These are phyloP conservation scores for Arctocebus calabarensis DNA, from an alignment of 2,797 vertebrate species.

Conservation along the genomic window DNA sequence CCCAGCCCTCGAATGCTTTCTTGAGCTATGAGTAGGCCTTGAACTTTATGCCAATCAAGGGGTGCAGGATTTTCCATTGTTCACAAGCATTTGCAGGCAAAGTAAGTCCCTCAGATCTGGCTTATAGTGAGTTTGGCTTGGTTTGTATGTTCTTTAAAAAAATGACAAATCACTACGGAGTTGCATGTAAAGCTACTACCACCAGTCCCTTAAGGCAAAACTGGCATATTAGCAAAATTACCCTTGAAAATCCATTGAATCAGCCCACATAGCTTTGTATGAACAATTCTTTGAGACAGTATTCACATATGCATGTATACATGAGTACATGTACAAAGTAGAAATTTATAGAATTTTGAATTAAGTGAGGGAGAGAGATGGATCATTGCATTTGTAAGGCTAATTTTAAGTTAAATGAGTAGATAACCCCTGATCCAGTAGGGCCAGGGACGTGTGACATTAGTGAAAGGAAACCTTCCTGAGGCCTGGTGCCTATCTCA, in stretches of 20 bases:
- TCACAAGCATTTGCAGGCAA: neutral
- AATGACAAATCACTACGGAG: rapidly evolving
- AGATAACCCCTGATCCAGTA: rapidly evolving
- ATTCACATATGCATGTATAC: rapidly evolving
- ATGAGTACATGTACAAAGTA: rapidly evolving
- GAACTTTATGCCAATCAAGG: neutral
- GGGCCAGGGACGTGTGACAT: neutral
- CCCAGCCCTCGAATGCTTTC: neutral
- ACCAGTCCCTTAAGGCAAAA: neutral
- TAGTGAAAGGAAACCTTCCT: neutral
- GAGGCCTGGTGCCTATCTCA: neutral
- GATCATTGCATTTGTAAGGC: rapidly evolving
- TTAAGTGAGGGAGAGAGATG: rapidly evolving
- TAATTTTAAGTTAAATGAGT: neutral
- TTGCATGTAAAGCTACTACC: neutral
- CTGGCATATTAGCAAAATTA: neutral
- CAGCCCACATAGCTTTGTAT: rapidly evolving
- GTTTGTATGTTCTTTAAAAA: neutral
- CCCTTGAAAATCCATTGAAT: neutral
- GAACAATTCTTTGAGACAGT: neutral
- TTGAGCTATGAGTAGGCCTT: rapidly evolving
- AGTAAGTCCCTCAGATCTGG: neutral
- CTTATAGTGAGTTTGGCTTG: neutral
- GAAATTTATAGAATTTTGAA: neutral
- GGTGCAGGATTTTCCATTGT: neutral